Evolutionary conservation across 2,797 vertebrate species (phyloP).

Genomic region (Pelodytes ibericus): DNA sequence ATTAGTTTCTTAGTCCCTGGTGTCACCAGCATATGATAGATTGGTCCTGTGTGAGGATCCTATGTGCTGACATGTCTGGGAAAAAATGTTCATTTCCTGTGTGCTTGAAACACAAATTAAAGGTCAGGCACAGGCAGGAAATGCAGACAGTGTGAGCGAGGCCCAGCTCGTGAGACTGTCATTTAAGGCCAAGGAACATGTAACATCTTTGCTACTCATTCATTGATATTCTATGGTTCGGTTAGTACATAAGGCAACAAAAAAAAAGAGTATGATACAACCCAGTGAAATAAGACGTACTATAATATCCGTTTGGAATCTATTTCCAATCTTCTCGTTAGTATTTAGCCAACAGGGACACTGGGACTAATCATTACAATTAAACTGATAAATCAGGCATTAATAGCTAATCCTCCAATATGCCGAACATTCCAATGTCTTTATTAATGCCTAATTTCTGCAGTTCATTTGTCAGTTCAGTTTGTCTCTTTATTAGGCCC

Average conservation of each 20-base stretch:
- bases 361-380: too few species aligned
- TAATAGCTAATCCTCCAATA: too few species aligned
- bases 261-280: too few species aligned
- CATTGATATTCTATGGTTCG: background rate
- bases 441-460: too few species aligned
- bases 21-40: background rate
- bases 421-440: too few species aligned
- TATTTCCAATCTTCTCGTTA: too few species aligned
- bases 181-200: background rate
- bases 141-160: slow-evolving; percentile 3
- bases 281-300: too few species aligned
- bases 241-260: background rate
- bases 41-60: background rate
- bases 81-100: slow-evolving; percentile 50
- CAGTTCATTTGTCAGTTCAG: too few species aligned
- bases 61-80: slow-evolving; percentile 33
- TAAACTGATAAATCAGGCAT: too few species aligned
- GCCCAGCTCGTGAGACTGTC: slow-evolving; percentile 3
- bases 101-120: slow-evolving; percentile 29
- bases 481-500: too few species aligned
- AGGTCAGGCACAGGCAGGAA: slow-evolving; percentile 22
- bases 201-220: background rate
- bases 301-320: too few species aligned
- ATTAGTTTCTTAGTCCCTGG: background rate
- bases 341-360: too few species aligned